Evolutionary conservation across 2,888 invertebrate species (phyloP), one percentile per base, ranked within the genome.

Genomic region (Panopea generosa): DNA sequence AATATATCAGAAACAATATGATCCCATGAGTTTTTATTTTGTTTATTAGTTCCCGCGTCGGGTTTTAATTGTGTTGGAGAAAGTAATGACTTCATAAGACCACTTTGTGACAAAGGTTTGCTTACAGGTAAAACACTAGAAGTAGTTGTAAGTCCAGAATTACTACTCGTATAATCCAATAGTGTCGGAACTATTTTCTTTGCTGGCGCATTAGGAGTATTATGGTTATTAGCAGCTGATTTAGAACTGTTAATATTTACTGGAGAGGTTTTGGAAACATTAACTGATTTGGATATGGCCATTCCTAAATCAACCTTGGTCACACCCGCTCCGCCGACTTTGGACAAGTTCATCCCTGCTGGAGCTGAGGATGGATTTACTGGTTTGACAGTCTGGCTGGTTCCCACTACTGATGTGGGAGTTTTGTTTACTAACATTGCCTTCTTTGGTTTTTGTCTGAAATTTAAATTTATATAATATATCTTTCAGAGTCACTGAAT

Each of bases 391-490:
- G 50, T 60, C 50, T 43, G 61, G 38, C 24, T 66, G 61, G 14
- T 63, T 53, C 38, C 52, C 47, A 45, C 71, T 56, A 27, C 73
- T 62, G 76, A 78, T 24, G 66, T 80, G 9, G 80, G 69, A 7
- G 69, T 63, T 60, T 83, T 84, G 22, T 77, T 78, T 7, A 78
- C 68, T n/a, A 85, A 55, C n/a, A 86, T 47, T 18, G 77, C 59
- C 53, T 88, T 87, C 81, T 86, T 88, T 14, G 75, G 76, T 57
- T 87, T 86, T 81, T 81, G 79, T 29, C 87, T 87, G 84, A 60
- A 82, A 26, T 14, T 40, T 11, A 40, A 40, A 40, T 40, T 40
- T n/a, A n/a, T n/a, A n/a, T n/a, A n/a, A n/a, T n/a, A n/a, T n/a
- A n/a, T n/a, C n/a, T n/a, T n/a, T n/a, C n/a, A n/a, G n/a, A n/a